Conservation (phyloP, 92 coral and sea anemone species). For the Porites rus region DNA sequence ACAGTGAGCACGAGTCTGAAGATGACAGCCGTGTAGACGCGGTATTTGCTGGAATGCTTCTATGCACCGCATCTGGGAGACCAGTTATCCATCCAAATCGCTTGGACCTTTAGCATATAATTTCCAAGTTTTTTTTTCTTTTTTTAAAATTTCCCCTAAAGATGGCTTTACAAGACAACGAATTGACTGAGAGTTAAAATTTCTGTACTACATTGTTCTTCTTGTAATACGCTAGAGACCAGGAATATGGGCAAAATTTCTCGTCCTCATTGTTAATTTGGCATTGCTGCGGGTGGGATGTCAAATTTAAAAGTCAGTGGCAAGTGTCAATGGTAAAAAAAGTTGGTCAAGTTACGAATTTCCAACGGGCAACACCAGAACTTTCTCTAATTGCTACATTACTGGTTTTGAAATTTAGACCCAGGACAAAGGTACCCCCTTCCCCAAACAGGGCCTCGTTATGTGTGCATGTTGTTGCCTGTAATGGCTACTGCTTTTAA, state of each 20-base stretch:
- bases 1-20: constrained; percentile 22
- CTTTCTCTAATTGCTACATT: constrained; percentile 3
- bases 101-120: neutral
- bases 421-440: constrained; percentile 24
- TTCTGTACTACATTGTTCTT: neutral
- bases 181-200: neutral
- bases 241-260: too few species aligned
- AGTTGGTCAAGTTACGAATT: neutral
- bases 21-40: constrained; percentile 18
- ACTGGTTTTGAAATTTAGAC: constrained; percentile 20
- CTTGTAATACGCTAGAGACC: neutral
- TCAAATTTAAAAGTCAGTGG: neutral
- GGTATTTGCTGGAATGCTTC: neutral
- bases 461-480: too few species aligned
- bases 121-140: neutral
- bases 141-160: neutral
- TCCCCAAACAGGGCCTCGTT: constrained; percentile 7
- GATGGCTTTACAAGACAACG: neutral
- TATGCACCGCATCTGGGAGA: constrained; percentile 3
- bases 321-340: neutral
- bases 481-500: too few species aligned
- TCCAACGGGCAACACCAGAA: constrained; percentile 16
- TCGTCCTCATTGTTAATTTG: too few species aligned
- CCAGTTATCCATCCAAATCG: neutral
- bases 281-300: neutral